Evolutionary conservation across 2,888 invertebrate genomes (phyloP), one percentile per base, ranked within the genome.

Genomic region (Euphydryas editha): DNA sequence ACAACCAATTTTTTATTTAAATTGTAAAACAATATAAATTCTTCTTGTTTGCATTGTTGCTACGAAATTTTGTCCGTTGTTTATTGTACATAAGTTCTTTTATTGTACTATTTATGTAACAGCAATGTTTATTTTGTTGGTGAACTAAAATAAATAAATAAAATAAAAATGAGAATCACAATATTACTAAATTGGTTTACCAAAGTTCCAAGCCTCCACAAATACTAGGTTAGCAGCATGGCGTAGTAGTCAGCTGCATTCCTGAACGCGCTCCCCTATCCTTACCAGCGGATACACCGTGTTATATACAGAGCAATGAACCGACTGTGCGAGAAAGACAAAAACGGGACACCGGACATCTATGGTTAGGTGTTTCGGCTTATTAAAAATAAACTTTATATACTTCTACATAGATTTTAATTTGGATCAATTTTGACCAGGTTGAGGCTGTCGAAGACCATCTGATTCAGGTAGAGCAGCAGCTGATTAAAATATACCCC

Each of bases 271-370:
- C 70, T 77, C 73, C 78, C 80, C 80, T 75, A 80, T 81, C 82
- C 81, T 83, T 82, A 77, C 76, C 78, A 75, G 76, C 82, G 80
- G 84, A 84, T 82, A 80, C 77, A 76, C 75, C 78, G 74, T 73
- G 75, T 73, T 66, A 70, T 72, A 3, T 7, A 72, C 68, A 74
- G 75, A 75, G 82, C 88, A 86, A 85, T 86, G 84, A 81, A 82
- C 88, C 86, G 82, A 81, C 71, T 65, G 74, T 68, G 87, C 78
- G 86, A 91, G 76, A 82, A 76, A 76, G 89, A 92, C 68, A 73
- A 77, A 86, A 88, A 86, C 81, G 90, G 92, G 90, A 90, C 80
- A 86, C 81, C 89, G 92, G 90, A 90, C 80, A 64, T 55, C 37
- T 60, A 24, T 47, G 30, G 8, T 17, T 51, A 21, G 7, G 6